Percentiles rank a stretch among this genome's conserved stretches.
Conservation (phyloP, 2,113 vertebrate genomes). For the Neoarius graeffei region DNA sequence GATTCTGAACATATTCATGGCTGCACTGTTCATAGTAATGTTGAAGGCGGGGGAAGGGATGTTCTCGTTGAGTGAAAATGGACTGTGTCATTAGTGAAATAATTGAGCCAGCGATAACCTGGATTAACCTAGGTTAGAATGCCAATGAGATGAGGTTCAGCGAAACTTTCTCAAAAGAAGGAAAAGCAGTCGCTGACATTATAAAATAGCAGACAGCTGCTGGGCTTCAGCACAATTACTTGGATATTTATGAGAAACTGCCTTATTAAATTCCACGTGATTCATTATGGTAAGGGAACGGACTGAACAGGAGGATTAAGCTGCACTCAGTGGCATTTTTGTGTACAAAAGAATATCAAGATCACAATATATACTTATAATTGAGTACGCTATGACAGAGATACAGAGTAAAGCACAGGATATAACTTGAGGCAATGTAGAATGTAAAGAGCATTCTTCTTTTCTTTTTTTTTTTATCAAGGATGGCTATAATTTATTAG, state of each 20-base stretch:
- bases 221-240: slow-evolving; percentile 70
- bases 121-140: slow-evolving; percentile 54
- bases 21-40: slow-evolving; percentile 34
- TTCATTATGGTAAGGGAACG: slow-evolving; percentile 67
- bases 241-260: slow-evolving; percentile 70
- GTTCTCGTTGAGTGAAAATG: slow-evolving; percentile 49
- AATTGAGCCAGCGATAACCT: slow-evolving; percentile 53
- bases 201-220: slow-evolving; percentile 64
- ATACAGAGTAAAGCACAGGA: slow-evolving; percentile 42
- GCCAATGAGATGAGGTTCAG: slow-evolving; percentile 57
- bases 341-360: slow-evolving; percentile 50
- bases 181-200: slow-evolving; percentile 58
- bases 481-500: slow-evolving; percentile 45
- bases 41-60: not conserved
- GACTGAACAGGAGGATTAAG: slow-evolving; percentile 69
- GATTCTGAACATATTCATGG: slow-evolving; percentile 21
- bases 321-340: slow-evolving; percentile 57
- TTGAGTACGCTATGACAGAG: slow-evolving; percentile 56
- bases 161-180: slow-evolving; percentile 61
- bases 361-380: slow-evolving; percentile 67
- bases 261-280: slow-evolving; percentile 76
- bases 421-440: slow-evolving; percentile 53
- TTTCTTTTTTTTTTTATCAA: slow-evolving; percentile 30
- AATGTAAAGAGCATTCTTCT: slow-evolving; percentile 28
- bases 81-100: slow-evolving; percentile 54